Base-by-base conservation (phyloP, 1,140 invertebrate species). In the Stegodyphus mimosarum region DNA sequence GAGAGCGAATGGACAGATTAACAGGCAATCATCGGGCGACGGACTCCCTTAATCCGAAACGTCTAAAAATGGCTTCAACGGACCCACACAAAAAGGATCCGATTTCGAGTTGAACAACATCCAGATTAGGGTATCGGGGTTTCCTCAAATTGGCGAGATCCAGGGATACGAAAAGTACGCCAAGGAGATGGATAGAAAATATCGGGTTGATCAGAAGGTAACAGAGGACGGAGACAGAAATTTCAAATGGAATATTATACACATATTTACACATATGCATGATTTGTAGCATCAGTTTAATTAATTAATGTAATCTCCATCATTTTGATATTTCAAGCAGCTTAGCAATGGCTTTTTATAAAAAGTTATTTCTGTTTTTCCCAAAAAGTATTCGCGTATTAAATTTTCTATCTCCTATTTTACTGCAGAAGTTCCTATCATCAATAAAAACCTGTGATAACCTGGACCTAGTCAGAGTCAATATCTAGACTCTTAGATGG, bases 61-160 rank as follows among this genome's bases (percentile, higher is more conserved):
- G 55, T 11, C 55, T 81, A 81, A 81, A 81, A 81, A 81, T 81
- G 79, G 67, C 79, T 81, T 70, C 49, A 73, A 69, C 64, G 79
- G 63, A 81, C 52, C 70, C 70, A 66, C 79, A 81, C 79, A 81
- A 81, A 81, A 73, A 81, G 79, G 79, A 81, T 81, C 72, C 70
- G 66, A 48, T 48, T 18, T 50, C 67, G 15, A 73, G 63, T 71
- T 81, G 79, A 81, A 81, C 79, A 81, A 81, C 79, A 51, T 70
- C 50, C 77, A 79, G 77, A 79, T 79, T 79, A 79, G 75, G 63
- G 13, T 11, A 33, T n/a, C 66, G 17, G 55, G 55, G 55, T 60
- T 60, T 60, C 55, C 55, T 9, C 55, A 60, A 60, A 60, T 60
- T 60, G 55, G 55, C 55, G 55, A 15, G 55, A 15, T 60, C 9